Base-by-base conservation (phyloP, 1,140 invertebrate genomes). In the Ceratitis capitata region DNA sequence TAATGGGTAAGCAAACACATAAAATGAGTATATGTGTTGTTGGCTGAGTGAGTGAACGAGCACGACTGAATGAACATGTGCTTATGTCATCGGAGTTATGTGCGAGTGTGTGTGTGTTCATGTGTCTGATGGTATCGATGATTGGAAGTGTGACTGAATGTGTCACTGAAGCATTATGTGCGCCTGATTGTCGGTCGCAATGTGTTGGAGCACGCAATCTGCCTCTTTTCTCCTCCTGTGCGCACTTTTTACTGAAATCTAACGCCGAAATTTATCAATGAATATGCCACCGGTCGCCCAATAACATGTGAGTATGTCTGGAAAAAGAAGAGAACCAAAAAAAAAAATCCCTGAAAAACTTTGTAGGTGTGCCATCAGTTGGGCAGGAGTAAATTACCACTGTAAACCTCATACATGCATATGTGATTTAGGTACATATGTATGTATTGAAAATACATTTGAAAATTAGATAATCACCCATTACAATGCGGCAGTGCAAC, bases 1-100 rank as follows among this genome's bases (percentile, higher is more conserved):
- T 78, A 78, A 78, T 78, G 69, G n/a, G 69, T 39, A 47, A 45
- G 39, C 69, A 45, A 78, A 78, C 39, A 78, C 69, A 78, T 78
- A 35, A 35, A 78, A 78, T 78, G 35, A 78, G 39, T 47, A n/a
- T 45, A 78, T 78, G 69, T n/a, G n/a, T n/a, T n/a, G n/a, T n/a
- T n/a, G 29, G n/a, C 51, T 42, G 64, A 78, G 14, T 23, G n/a
- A 42, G 19, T 39, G 32, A 2, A 19, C 14, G 32, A 35, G 45
- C 45, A 47, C n/a, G n/a, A n/a, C n/a, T n/a, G n/a, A n/a, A n/a
- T n/a, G n/a, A n/a, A n/a, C n/a, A n/a, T n/a, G n/a, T n/a, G n/a
- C n/a, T n/a, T n/a, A n/a, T n/a, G n/a, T n/a, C n/a, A n/a, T n/a
- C n/a, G n/a, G n/a, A n/a, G n/a, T n/a, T n/a, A 5, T 26, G n/a